Conservation (phyloP, 2,797 vertebrate species). For the Chelmon rostratus region DNA sequence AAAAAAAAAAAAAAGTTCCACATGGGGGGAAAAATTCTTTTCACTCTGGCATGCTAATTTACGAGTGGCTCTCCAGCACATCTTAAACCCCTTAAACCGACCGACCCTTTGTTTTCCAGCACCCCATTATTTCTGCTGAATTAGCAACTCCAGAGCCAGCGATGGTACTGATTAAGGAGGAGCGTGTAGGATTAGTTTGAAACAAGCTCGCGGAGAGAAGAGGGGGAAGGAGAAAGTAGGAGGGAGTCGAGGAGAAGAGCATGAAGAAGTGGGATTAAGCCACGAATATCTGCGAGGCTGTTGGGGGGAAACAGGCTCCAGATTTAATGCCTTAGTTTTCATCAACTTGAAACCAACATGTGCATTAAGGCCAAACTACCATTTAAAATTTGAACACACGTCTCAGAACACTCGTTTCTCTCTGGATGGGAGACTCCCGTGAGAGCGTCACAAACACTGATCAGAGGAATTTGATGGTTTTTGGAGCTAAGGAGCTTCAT, state of each 20-base stretch:
- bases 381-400: neutral
- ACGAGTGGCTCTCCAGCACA: slow-evolving; percentile 93
- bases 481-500: neutral
- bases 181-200: slow-evolving; percentile 88
- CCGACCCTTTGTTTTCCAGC: slow-evolving; percentile 90
- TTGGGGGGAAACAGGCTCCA: neutral
- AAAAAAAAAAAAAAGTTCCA: slow-evolving; percentile 83
- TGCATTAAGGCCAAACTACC: neutral
- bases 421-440: neutral
- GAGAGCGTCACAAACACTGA: neutral
- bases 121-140: slow-evolving; percentile 95
- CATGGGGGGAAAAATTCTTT: slow-evolving; percentile 86
- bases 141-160: slow-evolving; percentile 91
- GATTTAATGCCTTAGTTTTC: slow-evolving; percentile 16
- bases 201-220: slow-evolving; percentile 70
- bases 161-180: slow-evolving; percentile 92
- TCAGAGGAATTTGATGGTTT: neutral
- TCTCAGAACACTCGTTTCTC: neutral
- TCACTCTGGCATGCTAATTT: slow-evolving; percentile 92
- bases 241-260: slow-evolving; percentile 23
- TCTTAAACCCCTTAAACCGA: slow-evolving; percentile 90
- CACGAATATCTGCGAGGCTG: slow-evolving; percentile 36
- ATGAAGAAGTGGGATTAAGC: slow-evolving; percentile 61
- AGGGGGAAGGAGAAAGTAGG: slow-evolving; percentile 30
- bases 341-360: slow-evolving; percentile 6